Evolutionary conservation across 2,888 invertebrate genomes (phyloP), one percentile per base, ranked within the genome.

Genomic region (Polia nebulosa): DNA sequence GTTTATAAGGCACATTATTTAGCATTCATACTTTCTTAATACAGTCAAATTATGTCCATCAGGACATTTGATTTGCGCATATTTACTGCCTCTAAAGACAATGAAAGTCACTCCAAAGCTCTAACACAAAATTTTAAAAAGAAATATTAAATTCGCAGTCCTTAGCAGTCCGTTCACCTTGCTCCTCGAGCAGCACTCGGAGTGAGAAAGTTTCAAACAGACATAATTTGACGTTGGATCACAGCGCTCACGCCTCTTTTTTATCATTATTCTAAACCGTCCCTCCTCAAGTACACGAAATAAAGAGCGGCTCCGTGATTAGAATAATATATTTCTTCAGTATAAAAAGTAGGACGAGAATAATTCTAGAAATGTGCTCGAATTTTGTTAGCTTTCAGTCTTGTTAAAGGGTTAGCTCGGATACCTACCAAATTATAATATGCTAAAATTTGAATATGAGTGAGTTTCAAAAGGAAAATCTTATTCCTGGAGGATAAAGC

Each of bases 271-370:
- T 73, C 69, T 72, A 66, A 71, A 82, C 72, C 79, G 61, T 60
- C 59, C 63, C 56, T 69, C 84, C 64, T 63, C 77, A 80, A 80
- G 51, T 55, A 71, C 78, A 64, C 72, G 74, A 82, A 75, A 80
- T 82, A 82, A 84, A 82, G 77, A 69, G 74, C 52, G 56, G 51
- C 74, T 67, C 51, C 83, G 85, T 84, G 85, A 82, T 82, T 82
- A 80, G 85, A 82, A 82, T 84, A 82, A 78, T 78, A 77, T 66
- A 82, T 65, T 73, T 73, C 67, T 59, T 34, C 52, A 44, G 62
- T 61, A 45, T 71, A 69, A 74, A 79, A 79, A 68, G 55, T 67
- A 36, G 34, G n/a, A 25, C 64, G 49, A 34, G 45, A 56, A 62
- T 73, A 49, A 62, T 62, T 68, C 45, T 63, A 53, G 64, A 67